These are phyloP conservation scores for Lycophotia porphyrea DNA, from an alignment of 2,888 invertebrate genomes.

Conservation along the genomic window DNA sequence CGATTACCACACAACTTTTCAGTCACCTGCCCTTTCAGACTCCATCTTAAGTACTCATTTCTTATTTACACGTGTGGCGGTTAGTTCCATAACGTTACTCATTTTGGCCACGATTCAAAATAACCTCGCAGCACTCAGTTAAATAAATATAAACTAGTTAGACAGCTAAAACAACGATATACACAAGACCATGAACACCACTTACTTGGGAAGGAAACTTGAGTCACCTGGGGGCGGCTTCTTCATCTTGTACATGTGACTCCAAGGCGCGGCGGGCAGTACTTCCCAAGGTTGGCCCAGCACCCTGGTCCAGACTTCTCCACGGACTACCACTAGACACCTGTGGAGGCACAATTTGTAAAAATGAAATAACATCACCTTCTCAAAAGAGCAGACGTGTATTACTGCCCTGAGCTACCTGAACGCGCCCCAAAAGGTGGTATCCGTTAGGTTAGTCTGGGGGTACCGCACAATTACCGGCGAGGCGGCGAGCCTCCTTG, in stretches of 20 bases:
- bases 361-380: background rate
- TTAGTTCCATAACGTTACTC: no score
- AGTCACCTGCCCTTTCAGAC: no score
- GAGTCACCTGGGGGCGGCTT: constrained; percentile 82
- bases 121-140: background rate
- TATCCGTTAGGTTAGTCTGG: no score
- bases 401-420: background rate
- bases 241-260: constrained; percentile 90
- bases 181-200: background rate
- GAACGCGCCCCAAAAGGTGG: no score
- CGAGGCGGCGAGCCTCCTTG: no score
- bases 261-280: constrained; percentile 87
- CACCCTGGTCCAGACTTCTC: constrained; percentile 87
- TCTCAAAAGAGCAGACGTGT: background rate
- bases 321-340: constrained; percentile 85
- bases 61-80: no score
- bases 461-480: no score
- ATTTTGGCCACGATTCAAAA: background rate
- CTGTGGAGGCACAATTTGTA: constrained; percentile 63
- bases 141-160: background rate
- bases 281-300: constrained; percentile 87
- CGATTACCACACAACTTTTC: no score
- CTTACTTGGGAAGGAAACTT: constrained; percentile 79
- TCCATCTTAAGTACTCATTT: no score
- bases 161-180: background rate